Percentiles rank a stretch among this genome's conserved stretches.
These are phyloP conservation scores for Agonopterix arenella DNA, from an alignment of 2,888 invertebrate species.

Conservation along the genomic window DNA sequence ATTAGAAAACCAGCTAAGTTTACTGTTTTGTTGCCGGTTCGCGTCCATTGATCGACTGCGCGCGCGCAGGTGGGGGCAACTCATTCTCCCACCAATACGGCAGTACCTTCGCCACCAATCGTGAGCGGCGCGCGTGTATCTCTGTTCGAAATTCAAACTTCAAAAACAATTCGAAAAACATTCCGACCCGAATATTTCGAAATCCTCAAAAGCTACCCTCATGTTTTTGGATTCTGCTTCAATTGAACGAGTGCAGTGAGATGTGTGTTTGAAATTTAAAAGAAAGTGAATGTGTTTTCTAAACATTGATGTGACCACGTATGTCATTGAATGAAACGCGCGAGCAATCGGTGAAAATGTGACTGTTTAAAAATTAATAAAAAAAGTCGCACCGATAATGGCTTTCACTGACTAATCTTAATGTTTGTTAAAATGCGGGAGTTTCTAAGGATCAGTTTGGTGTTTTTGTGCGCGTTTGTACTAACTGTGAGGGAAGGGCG, in stretches of 20 bases:
- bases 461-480: conserved; percentile 55
- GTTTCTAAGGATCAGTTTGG: conserved; percentile 54
- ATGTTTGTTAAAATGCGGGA: conserved; percentile 59
- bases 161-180: conserved; percentile 22
- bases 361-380: conserved; percentile 40
- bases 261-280: background rate
- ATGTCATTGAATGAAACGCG: conserved; percentile 40
- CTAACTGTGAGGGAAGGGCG: conserved; percentile 38
- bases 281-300: conserved; percentile 5
- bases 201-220: too few species aligned
- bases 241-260: background rate
- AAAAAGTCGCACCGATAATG: conserved; percentile 33
- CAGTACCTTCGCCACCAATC: conserved; percentile 52
- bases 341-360: conserved; percentile 61
- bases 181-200: conserved; percentile 15
- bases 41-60: conserved; percentile 38
- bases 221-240: too few species aligned
- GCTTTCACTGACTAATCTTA: conserved; percentile 35
- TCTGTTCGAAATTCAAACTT: conserved; percentile 25
- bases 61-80: conserved; percentile 45
- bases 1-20: conserved; percentile 37
- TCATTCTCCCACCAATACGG: conserved; percentile 31
- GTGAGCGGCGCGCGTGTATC: conserved; percentile 38
- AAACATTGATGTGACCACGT: conserved; percentile 14
- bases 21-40: conserved; percentile 28